A percentile compares a stretch with the other conserved stretches of the same genome.
Evolutionary conservation across 2,113 vertebrate species (phyloP).

Genomic region (Xyliphius kryptos): DNA sequence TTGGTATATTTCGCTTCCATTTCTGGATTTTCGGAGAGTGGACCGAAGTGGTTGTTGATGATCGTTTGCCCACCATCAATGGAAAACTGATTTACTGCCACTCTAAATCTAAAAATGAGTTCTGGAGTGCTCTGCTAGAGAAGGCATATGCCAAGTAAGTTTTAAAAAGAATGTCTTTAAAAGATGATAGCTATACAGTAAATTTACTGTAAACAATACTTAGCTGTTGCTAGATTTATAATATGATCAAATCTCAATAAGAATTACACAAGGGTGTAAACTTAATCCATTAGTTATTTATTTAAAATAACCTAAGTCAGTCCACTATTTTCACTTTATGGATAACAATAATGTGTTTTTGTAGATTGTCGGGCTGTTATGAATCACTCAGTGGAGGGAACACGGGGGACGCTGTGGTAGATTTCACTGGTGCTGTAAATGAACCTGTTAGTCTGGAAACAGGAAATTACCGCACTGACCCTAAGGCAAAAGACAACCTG

Average conservation of each 20-base stretch:
- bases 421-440: constrained; percentile 85
- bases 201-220: too few relatives aligned
- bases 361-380: constrained; percentile 82
- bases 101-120: constrained; percentile 26
- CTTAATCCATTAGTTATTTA: too few relatives aligned
- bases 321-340: too few relatives aligned
- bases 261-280: too few relatives aligned
- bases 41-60: constrained; percentile 89
- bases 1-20: constrained; percentile 87
- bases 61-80: constrained; percentile 78
- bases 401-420: constrained; percentile 86
- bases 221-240: too few relatives aligned
- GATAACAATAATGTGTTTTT: neutral
- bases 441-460: constrained; percentile 74
- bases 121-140: constrained; percentile 37
- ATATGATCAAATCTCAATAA: too few relatives aligned
- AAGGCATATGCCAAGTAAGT: constrained; percentile 42
- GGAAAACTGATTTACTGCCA: constrained; percentile 52
- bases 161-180: too few relatives aligned
- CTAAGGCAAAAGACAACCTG: constrained; percentile 71
- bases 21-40: constrained; percentile 91
- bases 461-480: constrained; percentile 64
- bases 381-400: constrained; percentile 86
- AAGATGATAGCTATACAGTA: too few relatives aligned
- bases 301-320: too few relatives aligned